These are phyloP conservation scores for Limnephilus rhombicus DNA, from an alignment of 2,888 invertebrate species.

Conservation along the genomic window DNA sequence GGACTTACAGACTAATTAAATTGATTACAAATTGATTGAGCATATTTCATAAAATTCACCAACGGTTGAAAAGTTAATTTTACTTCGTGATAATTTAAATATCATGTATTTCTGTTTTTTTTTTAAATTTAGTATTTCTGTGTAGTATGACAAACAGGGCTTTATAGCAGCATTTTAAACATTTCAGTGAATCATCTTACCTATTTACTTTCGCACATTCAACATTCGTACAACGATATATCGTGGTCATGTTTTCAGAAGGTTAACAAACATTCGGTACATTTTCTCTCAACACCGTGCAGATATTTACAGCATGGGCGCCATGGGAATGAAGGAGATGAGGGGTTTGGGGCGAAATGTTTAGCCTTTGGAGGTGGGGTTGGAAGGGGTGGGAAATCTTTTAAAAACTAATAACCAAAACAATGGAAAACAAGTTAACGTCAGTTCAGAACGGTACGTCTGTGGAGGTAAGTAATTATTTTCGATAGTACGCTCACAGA, in stretches of 20 bases:
- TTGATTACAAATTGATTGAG: too few relatives aligned
- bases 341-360: background rate
- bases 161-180: too few relatives aligned
- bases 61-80: too few relatives aligned
- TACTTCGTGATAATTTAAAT: too few relatives aligned
- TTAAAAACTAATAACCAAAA: background rate
- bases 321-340: background rate
- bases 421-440: too few relatives aligned
- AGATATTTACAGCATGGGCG: slow-evolving; percentile 19
- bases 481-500: background rate
- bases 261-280: slow-evolving; percentile 15
- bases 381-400: background rate
- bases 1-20: too few relatives aligned
- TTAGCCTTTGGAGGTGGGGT: background rate
- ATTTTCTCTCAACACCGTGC: slow-evolving; percentile 25
- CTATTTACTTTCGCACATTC: background rate
- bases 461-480: background rate
- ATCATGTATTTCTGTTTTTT: too few relatives aligned
- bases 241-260: background rate
- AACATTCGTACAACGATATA: background rate
- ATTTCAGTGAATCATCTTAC: background rate
- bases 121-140: too few relatives aligned
- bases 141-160: too few relatives aligned
- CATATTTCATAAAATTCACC: too few relatives aligned
- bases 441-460: background rate